Conservation (phyloP, 2,113 vertebrate species). For the Tachysurus fulvidraco region DNA sequence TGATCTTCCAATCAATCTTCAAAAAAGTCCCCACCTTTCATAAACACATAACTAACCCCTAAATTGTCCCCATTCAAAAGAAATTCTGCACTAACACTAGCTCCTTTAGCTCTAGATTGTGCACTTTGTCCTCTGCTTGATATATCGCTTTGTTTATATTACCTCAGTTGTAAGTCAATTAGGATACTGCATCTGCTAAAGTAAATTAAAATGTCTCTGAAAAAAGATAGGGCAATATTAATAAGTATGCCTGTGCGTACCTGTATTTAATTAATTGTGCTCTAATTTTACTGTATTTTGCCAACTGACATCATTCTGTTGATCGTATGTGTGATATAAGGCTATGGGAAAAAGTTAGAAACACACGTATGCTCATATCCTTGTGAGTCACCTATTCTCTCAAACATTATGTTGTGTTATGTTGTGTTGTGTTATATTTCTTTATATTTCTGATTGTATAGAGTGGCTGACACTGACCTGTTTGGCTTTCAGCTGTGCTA, state of each 20-base stretch:
- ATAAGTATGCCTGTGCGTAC: not conserved
- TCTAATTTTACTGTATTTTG: not conserved
- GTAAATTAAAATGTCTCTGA: not conserved
- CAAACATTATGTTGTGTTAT: not conserved
- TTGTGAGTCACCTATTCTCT: not conserved
- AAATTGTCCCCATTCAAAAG: too few relatives aligned
- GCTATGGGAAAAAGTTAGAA: not conserved
- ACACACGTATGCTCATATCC: not conserved
- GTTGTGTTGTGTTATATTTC: not conserved
- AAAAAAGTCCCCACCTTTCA: too few relatives aligned
- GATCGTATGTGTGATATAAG: not conserved
- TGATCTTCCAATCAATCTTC: too few relatives aligned
- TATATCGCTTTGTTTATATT: too few relatives aligned
- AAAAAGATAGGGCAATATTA: not conserved
- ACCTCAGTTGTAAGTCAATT: too few relatives aligned
- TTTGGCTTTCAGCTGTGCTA: conserved; percentile 17
- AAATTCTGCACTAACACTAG: too few relatives aligned
- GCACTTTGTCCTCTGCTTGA: too few relatives aligned
- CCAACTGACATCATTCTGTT: not conserved
- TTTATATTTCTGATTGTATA: not conserved
- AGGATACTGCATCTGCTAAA: too few relatives aligned
- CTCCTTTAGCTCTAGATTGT: too few relatives aligned
- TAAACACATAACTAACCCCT: too few relatives aligned
- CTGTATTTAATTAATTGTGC: not conserved
- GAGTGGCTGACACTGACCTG: conserved; percentile 56